Evolutionary conservation across 2,113 vertebrate species (phyloP).

Genomic region (Archilochus colubris): DNA sequence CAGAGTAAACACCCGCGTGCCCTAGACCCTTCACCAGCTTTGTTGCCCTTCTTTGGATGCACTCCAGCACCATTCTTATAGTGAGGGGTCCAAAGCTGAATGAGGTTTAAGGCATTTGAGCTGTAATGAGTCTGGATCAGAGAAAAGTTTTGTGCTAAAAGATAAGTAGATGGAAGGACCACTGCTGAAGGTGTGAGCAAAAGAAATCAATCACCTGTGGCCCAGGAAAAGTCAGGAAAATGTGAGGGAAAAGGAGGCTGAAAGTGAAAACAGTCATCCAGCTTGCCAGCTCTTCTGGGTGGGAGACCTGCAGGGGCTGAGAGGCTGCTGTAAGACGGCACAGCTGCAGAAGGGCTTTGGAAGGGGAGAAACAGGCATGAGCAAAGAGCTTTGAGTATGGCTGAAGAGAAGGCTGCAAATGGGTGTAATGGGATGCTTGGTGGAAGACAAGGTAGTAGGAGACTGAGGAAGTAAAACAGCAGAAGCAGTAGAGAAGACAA

Average conservation of each 20-base stretch:
- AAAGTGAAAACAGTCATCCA: neutral
- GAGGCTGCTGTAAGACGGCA: neutral
- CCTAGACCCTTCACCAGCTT: no score
- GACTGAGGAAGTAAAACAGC: neutral
- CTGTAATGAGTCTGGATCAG: neutral
- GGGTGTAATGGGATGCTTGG: neutral
- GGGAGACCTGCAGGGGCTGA: neutral
- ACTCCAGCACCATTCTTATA: no score
- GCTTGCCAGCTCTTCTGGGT: no score
- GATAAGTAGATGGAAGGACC: neutral
- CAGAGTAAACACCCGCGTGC: no score
- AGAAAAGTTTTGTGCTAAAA: neutral
- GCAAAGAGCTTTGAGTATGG: accelerated
- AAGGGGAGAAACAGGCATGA: accelerated
- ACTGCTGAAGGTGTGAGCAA: accelerated
- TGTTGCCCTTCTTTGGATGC: no score
- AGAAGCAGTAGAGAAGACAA: neutral
- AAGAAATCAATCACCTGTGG: accelerated
- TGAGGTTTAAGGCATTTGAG: neutral
- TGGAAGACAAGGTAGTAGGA: neutral
- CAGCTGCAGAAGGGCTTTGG: neutral
- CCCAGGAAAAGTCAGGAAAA: neutral
- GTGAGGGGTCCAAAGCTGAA: no score
- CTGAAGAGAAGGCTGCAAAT: neutral
- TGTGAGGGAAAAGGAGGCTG: accelerated